Evolutionary conservation across 2,888 invertebrate species (phyloP).

Genomic region (Nymphalis urticae): DNA sequence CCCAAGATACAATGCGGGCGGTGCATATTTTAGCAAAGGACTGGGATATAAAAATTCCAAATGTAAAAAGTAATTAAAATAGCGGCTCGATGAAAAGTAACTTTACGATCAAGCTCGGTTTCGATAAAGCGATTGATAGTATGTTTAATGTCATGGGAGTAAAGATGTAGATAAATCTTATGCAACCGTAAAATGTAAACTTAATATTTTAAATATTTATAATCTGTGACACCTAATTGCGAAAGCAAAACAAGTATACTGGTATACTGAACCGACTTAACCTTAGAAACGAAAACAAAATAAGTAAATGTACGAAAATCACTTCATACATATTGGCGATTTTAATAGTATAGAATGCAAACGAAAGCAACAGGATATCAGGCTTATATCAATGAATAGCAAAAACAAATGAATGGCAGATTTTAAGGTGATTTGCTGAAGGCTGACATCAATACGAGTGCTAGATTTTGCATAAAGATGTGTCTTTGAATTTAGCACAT

Average conservation of each 20-base stretch:
- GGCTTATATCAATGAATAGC: not conserved
- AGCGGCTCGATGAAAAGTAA: slow-evolving; percentile 35
- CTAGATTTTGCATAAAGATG: slow-evolving; percentile 8
- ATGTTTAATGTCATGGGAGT: slow-evolving; percentile 21
- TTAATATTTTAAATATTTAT: not conserved
- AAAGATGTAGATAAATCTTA: slow-evolving; percentile 15
- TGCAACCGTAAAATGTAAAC: not conserved
- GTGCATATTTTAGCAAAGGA: slow-evolving; percentile 26
- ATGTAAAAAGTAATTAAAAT: slow-evolving; percentile 25
- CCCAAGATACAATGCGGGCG: slow-evolving; percentile 32
- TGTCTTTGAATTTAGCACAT: slow-evolving; percentile 4
- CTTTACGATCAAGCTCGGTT: slow-evolving; percentile 32
- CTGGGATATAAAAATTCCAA: slow-evolving; percentile 24
- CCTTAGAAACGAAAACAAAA: not conserved
- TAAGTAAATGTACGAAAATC: not conserved
- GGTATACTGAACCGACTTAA: too few relatives aligned
- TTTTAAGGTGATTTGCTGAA: not conserved
- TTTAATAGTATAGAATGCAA: not conserved
- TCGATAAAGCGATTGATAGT: slow-evolving; percentile 35
- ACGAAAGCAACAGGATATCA: not conserved
- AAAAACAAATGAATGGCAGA: not conserved
- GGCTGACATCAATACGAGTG: slow-evolving; percentile 1
- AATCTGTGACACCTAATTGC: not conserved
- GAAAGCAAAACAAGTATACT: too few relatives aligned
- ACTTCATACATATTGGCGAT: not conserved